A percentile compares a stretch with the other conserved stretches of the same genome.
phyloP scores from a whole-genome alignment of 2,113 vertebrate species.

The Prinia subflava region DNA sequence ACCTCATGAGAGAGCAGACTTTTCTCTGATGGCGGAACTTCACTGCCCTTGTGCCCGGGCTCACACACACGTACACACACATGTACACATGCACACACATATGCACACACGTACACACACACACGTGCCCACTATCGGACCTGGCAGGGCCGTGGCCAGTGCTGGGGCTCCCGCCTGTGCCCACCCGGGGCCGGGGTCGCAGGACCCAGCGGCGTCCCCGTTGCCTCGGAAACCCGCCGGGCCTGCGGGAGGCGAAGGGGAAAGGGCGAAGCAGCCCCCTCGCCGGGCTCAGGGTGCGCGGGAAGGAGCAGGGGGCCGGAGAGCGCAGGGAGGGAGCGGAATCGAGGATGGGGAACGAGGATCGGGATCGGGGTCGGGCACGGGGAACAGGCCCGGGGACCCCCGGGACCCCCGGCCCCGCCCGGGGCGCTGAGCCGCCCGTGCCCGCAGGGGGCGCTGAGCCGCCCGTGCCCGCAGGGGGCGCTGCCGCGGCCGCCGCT shows the following conservation, averaged over 20 bases:
- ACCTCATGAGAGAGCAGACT: background rate
- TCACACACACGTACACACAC: accelerated
- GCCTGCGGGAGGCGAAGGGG: background rate
- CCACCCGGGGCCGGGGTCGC: background rate
- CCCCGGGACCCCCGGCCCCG: background rate
- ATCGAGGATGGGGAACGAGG: background rate
- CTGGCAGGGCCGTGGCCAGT: background rate
- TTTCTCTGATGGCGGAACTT: background rate
- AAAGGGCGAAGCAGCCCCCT: background rate
- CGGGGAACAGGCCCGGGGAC: background rate
- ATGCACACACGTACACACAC: too few relatives aligned
- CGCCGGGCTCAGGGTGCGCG: background rate
- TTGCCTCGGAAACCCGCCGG: background rate
- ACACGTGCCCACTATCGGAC: background rate
- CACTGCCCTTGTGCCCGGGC: background rate
- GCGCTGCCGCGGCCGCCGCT: background rate
- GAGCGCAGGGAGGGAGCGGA: background rate
- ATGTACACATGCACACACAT: accelerated
- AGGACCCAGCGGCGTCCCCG: background rate
- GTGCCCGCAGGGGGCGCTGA: background rate
- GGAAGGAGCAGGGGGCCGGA: background rate
- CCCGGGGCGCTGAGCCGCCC: background rate
- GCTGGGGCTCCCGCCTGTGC: background rate
- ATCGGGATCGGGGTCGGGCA: background rate
- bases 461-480: background rate